A percentile compares a stretch with the other conserved stretches of the same genome.
These are phyloP conservation scores for Lottia scabra DNA, from an alignment of 2,888 invertebrate species.

Conservation along the genomic window DNA sequence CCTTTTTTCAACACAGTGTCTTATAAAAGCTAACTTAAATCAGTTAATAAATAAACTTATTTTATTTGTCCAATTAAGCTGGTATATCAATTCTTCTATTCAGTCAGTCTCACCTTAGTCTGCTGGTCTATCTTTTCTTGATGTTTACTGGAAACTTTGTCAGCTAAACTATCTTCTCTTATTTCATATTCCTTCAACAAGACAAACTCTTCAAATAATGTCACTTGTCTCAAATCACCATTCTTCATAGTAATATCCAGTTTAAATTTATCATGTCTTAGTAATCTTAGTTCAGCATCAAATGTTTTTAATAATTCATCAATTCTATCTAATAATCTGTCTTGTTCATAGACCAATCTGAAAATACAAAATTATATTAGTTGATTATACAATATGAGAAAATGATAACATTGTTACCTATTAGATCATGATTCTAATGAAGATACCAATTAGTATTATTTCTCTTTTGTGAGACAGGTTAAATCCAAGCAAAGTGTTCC, in stretches of 20 bases:
- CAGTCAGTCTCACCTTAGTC: conserved; percentile 52
- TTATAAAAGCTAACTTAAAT: background rate
- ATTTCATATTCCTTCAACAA: conserved; percentile 69
- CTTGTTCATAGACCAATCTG: conserved; percentile 73
- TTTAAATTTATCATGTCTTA: conserved; percentile 66
- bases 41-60: too few species aligned
- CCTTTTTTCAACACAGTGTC: too few species aligned
- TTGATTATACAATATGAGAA: too few species aligned
- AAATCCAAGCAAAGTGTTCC: too few species aligned
- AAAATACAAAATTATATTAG: conserved; percentile 11
- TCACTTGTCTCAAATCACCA: conserved; percentile 66
- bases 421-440: too few species aligned
- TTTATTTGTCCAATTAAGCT: background rate
- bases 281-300: conserved; percentile 72
- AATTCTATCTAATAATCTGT: conserved; percentile 75
- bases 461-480: too few species aligned
- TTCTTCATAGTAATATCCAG: conserved; percentile 66
- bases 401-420: too few species aligned
- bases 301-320: conserved; percentile 75
- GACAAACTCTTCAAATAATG: conserved; percentile 69
- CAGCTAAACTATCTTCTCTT: conserved; percentile 65
- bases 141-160: conserved; percentile 61
- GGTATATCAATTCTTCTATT: background rate
- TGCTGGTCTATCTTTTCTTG: conserved; percentile 67
- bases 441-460: too few species aligned